Base-by-base conservation (phyloP, 2,113 vertebrate species). In the Thryonomys swinderianus region DNA sequence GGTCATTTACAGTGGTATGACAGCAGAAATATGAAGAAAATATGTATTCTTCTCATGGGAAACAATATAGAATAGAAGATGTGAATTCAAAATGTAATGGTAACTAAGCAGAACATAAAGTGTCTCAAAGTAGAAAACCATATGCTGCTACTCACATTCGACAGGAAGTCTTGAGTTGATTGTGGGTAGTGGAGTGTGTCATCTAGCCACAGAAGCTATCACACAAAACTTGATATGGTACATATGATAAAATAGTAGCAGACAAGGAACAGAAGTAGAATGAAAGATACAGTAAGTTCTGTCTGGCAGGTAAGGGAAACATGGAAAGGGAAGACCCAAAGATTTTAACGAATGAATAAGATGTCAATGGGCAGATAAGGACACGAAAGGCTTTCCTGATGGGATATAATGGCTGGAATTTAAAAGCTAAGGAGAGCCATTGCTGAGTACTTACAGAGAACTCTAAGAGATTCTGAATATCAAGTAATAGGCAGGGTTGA, bases 11-110 rank as follows among this genome's bases (percentile, higher is more conserved):
- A 34, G n/a, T 71, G 20, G 62, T 10, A 4, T 87, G 69, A 51
- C 6, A 67, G 45, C 57, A 87, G 32, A 51, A 51, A 51, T 51
- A 10, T 79, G 25, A 95, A 79, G 11, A 57, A 94, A 95, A 93
- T 10, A 61, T 95, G 34, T 9, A 27, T 7, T 51, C 48, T 51
- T 64, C 20, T 95, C 32, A 18, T 71, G 25, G 53, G 73, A 62
- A 7, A 13, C 3, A 25, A 32, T 76, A n/a, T 88, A 86, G 73
- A 62, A 85, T 34, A 51, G 18, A 88, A 85, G 9, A 71, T 48
- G 9, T 25, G 21, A 78, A 57, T 93, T 96, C 48, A 91, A 76
- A 85, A 79, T 51, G 59, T n/a, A 74, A 81, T 86, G 61, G 40
- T 91, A 79, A 37, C 51, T 79, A 45, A 53, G 1, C 76, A 59